Conservation (phyloP, 2,888 invertebrate genomes). For the Halictus quadricinctus region DNA sequence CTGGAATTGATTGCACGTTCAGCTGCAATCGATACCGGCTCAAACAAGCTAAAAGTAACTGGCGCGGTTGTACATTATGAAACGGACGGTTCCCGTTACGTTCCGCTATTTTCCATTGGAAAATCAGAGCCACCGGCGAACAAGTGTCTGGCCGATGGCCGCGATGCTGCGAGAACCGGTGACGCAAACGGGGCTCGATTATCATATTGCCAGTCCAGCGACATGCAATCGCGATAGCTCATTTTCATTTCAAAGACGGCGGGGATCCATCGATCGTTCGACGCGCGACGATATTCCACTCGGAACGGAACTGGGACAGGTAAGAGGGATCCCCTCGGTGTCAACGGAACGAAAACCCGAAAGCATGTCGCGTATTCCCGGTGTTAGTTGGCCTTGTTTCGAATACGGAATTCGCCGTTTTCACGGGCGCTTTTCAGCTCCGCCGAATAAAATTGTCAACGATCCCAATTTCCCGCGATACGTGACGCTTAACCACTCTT, state of each 20-base stretch:
- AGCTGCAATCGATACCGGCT: slow-evolving; percentile 29
- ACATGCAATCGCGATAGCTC: slow-evolving; percentile 9
- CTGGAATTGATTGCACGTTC: slow-evolving; percentile 36
- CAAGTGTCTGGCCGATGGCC: neutral
- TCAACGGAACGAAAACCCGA: slow-evolving; percentile 1
- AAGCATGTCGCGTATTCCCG: slow-evolving; percentile 1
- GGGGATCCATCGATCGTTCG: slow-evolving; percentile 1
- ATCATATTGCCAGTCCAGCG: slow-evolving; percentile 9
- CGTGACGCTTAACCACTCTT: neutral
- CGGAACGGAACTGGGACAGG: slow-evolving; percentile 12
- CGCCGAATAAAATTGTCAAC: slow-evolving; percentile 5
- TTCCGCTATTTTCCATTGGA: slow-evolving; percentile 1
- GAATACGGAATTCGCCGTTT: neutral
- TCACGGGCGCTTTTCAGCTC: slow-evolving; percentile 18
- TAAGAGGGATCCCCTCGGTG: neutral
- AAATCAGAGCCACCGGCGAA: neutral
- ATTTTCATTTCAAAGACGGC: slow-evolving; percentile 21
- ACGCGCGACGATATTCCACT: neutral
- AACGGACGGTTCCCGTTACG: neutral
- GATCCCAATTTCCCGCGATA: neutral
- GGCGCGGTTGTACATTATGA: neutral
- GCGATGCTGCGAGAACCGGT: neutral
- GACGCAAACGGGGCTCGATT: neutral
- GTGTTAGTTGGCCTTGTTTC: neutral
- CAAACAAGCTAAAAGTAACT: neutral